These are phyloP conservation scores for Erinaceus europaeus DNA, from an alignment of 2,113 vertebrate species.

Conservation along the genomic window DNA sequence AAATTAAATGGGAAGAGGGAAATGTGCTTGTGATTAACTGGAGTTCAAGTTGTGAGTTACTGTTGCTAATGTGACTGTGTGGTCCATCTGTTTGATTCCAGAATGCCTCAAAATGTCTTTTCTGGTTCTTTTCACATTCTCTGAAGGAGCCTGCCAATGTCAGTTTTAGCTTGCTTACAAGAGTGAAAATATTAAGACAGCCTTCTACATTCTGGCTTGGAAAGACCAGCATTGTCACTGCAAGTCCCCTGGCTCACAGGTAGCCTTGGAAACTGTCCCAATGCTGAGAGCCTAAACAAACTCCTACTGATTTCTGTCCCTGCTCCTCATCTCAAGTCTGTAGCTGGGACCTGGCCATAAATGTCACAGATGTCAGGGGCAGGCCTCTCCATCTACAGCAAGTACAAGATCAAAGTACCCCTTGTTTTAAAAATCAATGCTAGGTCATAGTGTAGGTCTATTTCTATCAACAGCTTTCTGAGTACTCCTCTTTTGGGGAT, in stretches of 20 bases:
- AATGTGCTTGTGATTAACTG: constrained; percentile 60
- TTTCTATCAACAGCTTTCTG: too few relatives aligned
- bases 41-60: constrained; percentile 66
- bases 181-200: constrained; percentile 65
- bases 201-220: constrained; percentile 12
- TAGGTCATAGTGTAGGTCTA: too few relatives aligned
- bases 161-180: constrained; percentile 43
- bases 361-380: neutral
- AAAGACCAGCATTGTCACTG: neutral
- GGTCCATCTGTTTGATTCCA: constrained; percentile 72
- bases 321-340: neutral
- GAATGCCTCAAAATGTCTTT: constrained; percentile 63
- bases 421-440: too few relatives aligned
- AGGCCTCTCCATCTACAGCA: neutral
- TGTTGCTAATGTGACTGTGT: constrained; percentile 66
- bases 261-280: neutral
- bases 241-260: neutral
- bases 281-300: neutral
- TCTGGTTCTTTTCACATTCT: constrained; percentile 64
- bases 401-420: too few relatives aligned
- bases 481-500: too few relatives aligned
- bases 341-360: neutral
- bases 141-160: constrained; percentile 55
- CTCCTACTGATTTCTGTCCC: neutral
- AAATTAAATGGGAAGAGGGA: constrained; percentile 53